Conservation (phyloP, 2,113 vertebrate species). For the Isichthys henryi region DNA sequence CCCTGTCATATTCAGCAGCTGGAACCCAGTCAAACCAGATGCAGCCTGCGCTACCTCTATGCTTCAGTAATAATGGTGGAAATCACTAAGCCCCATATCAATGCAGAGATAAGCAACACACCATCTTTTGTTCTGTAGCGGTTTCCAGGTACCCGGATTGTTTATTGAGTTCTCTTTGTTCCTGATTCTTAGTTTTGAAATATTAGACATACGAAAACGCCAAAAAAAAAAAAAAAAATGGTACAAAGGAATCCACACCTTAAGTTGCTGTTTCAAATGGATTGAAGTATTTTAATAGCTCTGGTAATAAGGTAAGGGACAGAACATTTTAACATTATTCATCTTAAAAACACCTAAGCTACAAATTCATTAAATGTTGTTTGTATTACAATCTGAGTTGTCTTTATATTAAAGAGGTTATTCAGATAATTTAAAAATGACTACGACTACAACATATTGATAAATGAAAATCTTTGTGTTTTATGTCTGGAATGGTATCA, state of each 20-base stretch:
- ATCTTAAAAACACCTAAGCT: background rate
- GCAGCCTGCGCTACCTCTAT: conserved; percentile 31
- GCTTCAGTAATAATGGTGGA: conserved; percentile 27
- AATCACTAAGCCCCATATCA: conserved; percentile 30
- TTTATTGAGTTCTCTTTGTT: conserved; percentile 16
- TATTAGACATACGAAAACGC: background rate
- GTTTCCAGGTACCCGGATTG: conserved; percentile 22
- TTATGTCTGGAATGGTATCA: background rate
- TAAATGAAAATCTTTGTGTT: background rate
- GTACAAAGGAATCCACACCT: background rate
- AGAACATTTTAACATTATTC: background rate
- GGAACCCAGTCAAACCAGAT: conserved; percentile 32
- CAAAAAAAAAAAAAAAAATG: background rate
- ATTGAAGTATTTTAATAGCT: background rate
- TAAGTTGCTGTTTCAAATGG: background rate
- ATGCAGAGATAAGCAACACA: conserved; percentile 32
- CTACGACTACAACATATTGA: background rate
- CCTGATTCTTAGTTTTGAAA: conserved; percentile 4
- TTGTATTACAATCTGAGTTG: background rate
- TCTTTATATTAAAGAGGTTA: background rate
- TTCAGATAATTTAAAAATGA: background rate
- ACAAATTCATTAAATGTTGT: background rate
- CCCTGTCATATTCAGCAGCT: conserved; percentile 22
- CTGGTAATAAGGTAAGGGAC: background rate
- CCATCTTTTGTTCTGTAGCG: conserved; percentile 19